phyloP scores from a whole-genome alignment of 2,888 invertebrate species.

The Rhyacophila evoluta region DNA sequence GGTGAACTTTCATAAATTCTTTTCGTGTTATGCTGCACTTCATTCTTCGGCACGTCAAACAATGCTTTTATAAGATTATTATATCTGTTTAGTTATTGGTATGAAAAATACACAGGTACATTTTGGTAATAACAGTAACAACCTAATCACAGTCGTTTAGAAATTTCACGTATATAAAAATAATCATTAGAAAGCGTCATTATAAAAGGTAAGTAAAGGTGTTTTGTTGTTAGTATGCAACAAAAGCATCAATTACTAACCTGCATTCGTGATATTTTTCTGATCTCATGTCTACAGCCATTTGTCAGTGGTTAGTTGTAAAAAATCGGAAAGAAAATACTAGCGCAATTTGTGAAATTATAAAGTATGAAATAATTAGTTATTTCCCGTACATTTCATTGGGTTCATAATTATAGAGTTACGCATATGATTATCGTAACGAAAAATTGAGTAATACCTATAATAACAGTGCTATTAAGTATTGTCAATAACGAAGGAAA shows the following conservation, averaged over 20 bases:
- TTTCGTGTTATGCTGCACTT: neutral
- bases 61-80: neutral
- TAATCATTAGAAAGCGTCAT: conserved; percentile 4
- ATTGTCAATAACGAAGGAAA: conserved; percentile 1
- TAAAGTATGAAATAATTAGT: neutral
- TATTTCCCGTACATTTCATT: neutral
- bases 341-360: neutral
- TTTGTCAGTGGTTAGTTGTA: neutral
- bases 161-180: conserved; percentile 13
- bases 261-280: neutral
- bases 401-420: no score
- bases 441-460: no score
- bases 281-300: neutral
- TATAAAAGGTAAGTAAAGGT: neutral
- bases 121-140: neutral
- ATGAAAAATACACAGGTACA: neutral
- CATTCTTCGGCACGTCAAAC: neutral
- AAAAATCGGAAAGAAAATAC: neutral
- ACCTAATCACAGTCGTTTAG: neutral
- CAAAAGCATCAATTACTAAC: neutral
- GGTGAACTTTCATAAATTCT: neutral
- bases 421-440: no score
- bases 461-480: no score
- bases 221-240: neutral
- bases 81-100: neutral